Evolutionary conservation across 2,113 vertebrate species (phyloP).

Genomic region (Sinocyclocheilus maitianheensis): DNA sequence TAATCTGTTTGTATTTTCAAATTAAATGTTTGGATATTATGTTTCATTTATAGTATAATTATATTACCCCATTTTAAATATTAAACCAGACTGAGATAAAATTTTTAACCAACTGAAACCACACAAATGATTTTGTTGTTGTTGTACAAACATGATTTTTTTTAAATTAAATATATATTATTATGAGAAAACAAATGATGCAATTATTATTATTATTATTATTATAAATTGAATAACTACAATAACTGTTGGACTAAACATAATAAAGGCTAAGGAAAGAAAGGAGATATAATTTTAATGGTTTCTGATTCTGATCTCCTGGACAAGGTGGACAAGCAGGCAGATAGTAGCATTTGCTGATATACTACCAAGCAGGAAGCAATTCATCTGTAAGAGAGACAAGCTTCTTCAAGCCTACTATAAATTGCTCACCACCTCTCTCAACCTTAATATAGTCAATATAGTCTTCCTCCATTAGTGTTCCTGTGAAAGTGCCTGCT

Average conservation of each 20-base stretch:
- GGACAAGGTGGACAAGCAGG: neutral
- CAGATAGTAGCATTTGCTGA: constrained; percentile 21
- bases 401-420: neutral
- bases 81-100: neutral
- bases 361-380: constrained; percentile 20
- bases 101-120: neutral
- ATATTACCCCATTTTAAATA: neutral
- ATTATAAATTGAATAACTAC: neutral
- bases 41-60: neutral
- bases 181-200: neutral
- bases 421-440: neutral
- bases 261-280: neutral
- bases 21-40: neutral
- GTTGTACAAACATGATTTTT: too few relatives aligned
- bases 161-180: neutral
- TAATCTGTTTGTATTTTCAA: neutral
- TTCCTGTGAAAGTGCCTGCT: neutral
- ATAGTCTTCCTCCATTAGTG: constrained; percentile 4
- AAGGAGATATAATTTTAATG: constrained; percentile 35
- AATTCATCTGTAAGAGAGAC: constrained; percentile 28
- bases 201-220: neutral
- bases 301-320: constrained; percentile 1
- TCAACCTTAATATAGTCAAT: neutral
- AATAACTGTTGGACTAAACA: neutral
- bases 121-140: neutral